Evolutionary conservation across 1,140 invertebrate genomes (phyloP).

Genomic region (Diorhabda carinulata): DNA sequence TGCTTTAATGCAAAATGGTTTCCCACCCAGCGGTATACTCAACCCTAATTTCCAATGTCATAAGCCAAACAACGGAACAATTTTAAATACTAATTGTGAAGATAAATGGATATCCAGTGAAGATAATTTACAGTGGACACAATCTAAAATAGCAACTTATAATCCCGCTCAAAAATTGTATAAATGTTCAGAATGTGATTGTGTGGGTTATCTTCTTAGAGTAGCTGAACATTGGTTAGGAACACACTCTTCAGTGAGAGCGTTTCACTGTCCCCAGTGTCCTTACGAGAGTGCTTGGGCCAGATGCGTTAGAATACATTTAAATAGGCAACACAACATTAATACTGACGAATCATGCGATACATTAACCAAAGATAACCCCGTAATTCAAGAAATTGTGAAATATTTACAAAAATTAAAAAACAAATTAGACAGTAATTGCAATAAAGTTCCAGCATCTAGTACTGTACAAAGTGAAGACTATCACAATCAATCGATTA

Average conservation of each 20-base stretch:
- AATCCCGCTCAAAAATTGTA: conserved; percentile 69
- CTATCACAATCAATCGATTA: conserved; percentile 24
- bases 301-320: conserved; percentile 68
- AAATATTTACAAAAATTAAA: conserved; percentile 66
- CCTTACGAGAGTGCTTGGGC: conserved; percentile 72
- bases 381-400: conserved; percentile 70
- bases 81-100: conserved; percentile 51
- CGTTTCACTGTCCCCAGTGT: conserved; percentile 70
- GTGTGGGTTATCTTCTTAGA: conserved; percentile 71
- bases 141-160: conserved; percentile 67
- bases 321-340: conserved; percentile 64
- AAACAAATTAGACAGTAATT: conserved; percentile 55
- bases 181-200: conserved; percentile 72
- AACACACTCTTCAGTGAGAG: conserved; percentile 69
- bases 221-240: conserved; percentile 82
- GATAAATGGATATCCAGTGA: conserved; percentile 68
- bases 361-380: conserved; percentile 63
- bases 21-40: conserved; percentile 57
- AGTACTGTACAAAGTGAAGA: conserved; percentile 25
- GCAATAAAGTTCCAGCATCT: conserved; percentile 22
- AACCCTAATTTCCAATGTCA: conserved; percentile 54
- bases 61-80: conserved; percentile 42
- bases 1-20: conserved; percentile 69
- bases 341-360: conserved; percentile 57
- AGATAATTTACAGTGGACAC: conserved; percentile 64